phyloP scores from a whole-genome alignment of 2,797 vertebrate genomes.

The Allenopithecus nigroviridis region DNA sequence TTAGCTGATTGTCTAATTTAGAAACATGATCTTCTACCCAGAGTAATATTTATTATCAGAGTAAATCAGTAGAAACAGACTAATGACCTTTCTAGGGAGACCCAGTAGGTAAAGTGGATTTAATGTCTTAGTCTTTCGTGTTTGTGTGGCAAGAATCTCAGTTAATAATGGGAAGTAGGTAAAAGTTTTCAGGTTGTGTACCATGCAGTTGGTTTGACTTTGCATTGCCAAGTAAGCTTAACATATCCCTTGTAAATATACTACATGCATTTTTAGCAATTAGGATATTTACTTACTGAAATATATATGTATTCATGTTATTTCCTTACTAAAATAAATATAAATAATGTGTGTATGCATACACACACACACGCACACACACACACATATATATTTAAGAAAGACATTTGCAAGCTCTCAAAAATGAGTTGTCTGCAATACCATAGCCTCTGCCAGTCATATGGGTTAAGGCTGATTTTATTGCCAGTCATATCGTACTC shows the following conservation, averaged over 20 bases:
- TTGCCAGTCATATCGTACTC: slow-evolving; percentile 66
- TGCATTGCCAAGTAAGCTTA: slow-evolving; percentile 25
- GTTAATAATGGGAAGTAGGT: not conserved
- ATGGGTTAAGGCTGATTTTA: slow-evolving; percentile 60
- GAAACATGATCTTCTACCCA: slow-evolving; percentile 34
- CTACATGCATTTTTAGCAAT: slow-evolving; percentile 20
- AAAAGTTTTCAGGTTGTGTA: not conserved
- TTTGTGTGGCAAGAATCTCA: not conserved
- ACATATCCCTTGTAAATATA: not conserved
- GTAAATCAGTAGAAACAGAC: slow-evolving; percentile 25
- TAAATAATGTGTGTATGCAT: not conserved
- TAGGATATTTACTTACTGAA: slow-evolving; percentile 15
- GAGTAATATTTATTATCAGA: slow-evolving; percentile 43
- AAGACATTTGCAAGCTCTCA: not conserved
- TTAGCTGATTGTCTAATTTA: slow-evolving; percentile 70
- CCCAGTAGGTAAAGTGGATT: slow-evolving; percentile 34
- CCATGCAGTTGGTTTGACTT: slow-evolving; percentile 11
- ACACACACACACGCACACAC: too few relatives aligned
- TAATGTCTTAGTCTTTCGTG: not conserved
- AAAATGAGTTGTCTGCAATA: not conserved
- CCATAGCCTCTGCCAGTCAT: slow-evolving; percentile 69
- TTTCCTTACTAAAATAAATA: not conserved
- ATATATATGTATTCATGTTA: not conserved
- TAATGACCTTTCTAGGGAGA: slow-evolving; percentile 57
- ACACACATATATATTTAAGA: not conserved